Evolutionary conservation across 2,113 vertebrate species (phyloP).

Genomic region (Sclerurus mexicanus): DNA sequence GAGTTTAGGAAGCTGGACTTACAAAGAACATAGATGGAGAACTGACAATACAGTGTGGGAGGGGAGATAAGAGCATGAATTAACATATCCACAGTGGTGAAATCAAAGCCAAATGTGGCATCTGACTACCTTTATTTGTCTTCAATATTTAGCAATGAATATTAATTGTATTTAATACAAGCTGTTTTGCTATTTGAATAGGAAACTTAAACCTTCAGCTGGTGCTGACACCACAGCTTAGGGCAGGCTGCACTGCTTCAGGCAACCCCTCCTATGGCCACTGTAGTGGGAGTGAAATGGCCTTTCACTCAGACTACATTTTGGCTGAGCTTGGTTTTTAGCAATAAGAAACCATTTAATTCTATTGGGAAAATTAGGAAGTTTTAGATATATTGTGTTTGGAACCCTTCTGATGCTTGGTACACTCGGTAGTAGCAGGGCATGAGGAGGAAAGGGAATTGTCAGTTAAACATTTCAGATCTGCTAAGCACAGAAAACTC

Average conservation of each 20-base stretch:
- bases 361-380: neutral
- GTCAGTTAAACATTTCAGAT: neutral
- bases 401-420: neutral
- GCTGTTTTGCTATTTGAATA: neutral
- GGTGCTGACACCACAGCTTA: neutral
- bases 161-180: neutral
- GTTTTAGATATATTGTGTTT: neutral
- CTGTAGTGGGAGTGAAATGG: neutral
- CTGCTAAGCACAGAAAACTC: neutral
- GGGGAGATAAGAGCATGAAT: neutral
- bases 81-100: neutral
- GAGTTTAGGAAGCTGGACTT: neutral
- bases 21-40: neutral
- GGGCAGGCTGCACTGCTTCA: neutral
- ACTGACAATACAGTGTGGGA: neutral
- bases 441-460: neutral
- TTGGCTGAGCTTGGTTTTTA: neutral
- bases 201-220: neutral
- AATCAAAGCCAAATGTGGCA: neutral
- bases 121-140: neutral
- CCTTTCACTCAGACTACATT: neutral
- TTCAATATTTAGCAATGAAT: conserved; percentile 1
- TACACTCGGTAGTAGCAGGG: neutral
- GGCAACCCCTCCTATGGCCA: neutral
- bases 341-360: neutral